A percentile compares a stretch with the other conserved stretches of the same genome.
phyloP scores from a whole-genome alignment of 2,797 vertebrate species.

The Xiphorhynchus erythropygius region DNA sequence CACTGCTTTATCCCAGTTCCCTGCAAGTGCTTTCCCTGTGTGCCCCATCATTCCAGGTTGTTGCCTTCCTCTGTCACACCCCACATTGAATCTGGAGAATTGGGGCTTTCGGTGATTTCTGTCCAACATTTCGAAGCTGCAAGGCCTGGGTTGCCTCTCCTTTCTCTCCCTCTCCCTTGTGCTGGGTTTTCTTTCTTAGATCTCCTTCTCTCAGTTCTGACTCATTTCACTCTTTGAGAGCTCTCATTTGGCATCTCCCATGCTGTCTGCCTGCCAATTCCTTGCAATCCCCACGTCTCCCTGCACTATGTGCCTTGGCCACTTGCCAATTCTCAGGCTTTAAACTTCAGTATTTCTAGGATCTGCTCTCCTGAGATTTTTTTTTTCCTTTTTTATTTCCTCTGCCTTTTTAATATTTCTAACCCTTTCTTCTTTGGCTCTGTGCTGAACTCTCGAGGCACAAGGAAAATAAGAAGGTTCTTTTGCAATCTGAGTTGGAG shows the following conservation, averaged over 20 bases:
- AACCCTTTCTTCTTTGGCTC: background rate
- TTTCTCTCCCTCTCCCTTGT: background rate
- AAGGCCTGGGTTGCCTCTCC: background rate
- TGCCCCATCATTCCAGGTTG: background rate
- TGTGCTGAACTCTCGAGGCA: background rate
- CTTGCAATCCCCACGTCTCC: conserved; percentile 9
- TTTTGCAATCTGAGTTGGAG: background rate
- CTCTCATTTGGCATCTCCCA: conserved; percentile 44
- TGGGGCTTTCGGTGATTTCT: background rate
- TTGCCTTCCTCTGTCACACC: background rate
- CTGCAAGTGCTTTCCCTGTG: background rate
- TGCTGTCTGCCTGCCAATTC: conserved; percentile 57
- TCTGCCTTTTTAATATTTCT: conserved; percentile 2
- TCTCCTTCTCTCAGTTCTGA: conserved; percentile 22
- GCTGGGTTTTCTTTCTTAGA: conserved; percentile 23
- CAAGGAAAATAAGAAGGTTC: background rate
- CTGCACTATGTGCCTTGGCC: conserved; percentile 26
- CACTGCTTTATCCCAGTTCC: background rate
- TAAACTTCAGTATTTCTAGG: conserved; percentile 39
- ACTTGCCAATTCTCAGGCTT: conserved; percentile 42
- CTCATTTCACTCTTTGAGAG: conserved; percentile 43
- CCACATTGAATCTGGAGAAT: background rate
- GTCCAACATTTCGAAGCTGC: background rate
- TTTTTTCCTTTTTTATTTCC: background rate
- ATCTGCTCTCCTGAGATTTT: conserved; percentile 19